Evolutionary conservation across 2,888 invertebrate genomes (phyloP).

Genomic region (Strigamia transsilvanica): DNA sequence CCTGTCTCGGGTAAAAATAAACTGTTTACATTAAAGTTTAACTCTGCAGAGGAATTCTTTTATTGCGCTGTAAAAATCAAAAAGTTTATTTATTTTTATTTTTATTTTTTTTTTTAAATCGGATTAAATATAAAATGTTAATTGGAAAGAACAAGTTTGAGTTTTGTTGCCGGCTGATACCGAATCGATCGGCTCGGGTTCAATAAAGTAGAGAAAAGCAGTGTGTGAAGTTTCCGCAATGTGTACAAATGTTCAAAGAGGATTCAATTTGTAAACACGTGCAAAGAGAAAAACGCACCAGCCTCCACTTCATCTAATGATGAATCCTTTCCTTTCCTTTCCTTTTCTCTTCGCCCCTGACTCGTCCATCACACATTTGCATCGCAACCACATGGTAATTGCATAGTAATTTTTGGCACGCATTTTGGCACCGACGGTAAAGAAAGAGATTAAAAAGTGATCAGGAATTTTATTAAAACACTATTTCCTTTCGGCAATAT

Average conservation of each 20-base stretch:
- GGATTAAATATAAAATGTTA: not conserved
- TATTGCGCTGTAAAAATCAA: not conserved
- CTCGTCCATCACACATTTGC: conserved; percentile 15
- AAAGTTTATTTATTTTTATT: not conserved
- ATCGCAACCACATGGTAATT: conserved; percentile 1
- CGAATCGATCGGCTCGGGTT: not conserved
- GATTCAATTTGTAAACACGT: conserved; percentile 16
- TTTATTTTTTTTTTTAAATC: not conserved
- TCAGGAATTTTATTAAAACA: not conserved
- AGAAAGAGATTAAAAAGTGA: not conserved
- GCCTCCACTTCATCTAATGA: not conserved
- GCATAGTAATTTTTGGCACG: not conserved
- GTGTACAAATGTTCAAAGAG: conserved; percentile 3
- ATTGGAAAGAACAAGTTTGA: no score
- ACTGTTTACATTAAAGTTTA: conserved; percentile 2
- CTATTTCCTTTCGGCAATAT: not conserved
- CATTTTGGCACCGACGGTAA: not conserved
- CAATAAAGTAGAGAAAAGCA: not conserved
- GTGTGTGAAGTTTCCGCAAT: conserved; percentile 8
- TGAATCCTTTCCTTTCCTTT: conserved; percentile 1
- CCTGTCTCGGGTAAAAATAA: conserved; percentile 1
- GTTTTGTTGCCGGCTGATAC: not conserved
- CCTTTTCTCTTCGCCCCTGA: not conserved
- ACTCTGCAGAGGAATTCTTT: not conserved
- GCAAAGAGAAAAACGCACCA: not conserved